Evolutionary conservation across 1,140 invertebrate genomes (phyloP), one percentile per base, ranked within the genome.

Genomic region (Zaprionus kolodkinae): DNA sequence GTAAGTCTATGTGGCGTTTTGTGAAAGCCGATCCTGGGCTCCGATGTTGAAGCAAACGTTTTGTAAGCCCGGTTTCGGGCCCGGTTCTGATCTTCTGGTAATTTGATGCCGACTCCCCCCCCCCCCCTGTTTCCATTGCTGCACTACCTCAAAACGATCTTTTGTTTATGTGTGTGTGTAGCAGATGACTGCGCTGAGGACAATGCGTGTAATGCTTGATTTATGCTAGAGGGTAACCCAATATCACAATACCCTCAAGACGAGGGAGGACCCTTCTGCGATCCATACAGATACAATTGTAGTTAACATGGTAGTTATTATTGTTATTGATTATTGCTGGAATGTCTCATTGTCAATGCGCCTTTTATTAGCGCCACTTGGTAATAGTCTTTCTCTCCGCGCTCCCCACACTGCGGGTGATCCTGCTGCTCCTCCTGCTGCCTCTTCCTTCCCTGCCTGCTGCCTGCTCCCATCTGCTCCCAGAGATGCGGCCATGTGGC

Each of bases 21-120:
- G 85, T 88, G 84, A 88, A 88, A 88, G 85, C 85, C 80, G 84
- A 88, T 88, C 84, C 84, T 88, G 73, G 48, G 71, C 56, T 30
- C 27, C n/a, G n/a, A n/a, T n/a, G n/a, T n/a, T n/a, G n/a, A n/a
- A 30, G 27, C 1, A 76, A 85, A 61, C 84, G 85, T 87, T 87
- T 87, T 87, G 84, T 88, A 67, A 83, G 69, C 69, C 59, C 43
- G 40, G 36, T 55, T 45, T 78, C 43, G 72, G 57, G 48, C 45
- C 59, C 68, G 15, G 65, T 21, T 40, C 54, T 21, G 74, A 76
- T 84, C 81, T 84, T 76, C 54, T 67, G 71, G 81, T 85, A 85
- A 85, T 78, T 85, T 78, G 81, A 85, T 85, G 81, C 80, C 43
- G 33, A 21, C 57, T 45, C 48, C 35, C 79, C 40, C 55, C 63